Evolutionary conservation across 2,113 vertebrate species (phyloP), one percentile per base, ranked within the genome.

Genomic region (Gila orcuttii): DNA sequence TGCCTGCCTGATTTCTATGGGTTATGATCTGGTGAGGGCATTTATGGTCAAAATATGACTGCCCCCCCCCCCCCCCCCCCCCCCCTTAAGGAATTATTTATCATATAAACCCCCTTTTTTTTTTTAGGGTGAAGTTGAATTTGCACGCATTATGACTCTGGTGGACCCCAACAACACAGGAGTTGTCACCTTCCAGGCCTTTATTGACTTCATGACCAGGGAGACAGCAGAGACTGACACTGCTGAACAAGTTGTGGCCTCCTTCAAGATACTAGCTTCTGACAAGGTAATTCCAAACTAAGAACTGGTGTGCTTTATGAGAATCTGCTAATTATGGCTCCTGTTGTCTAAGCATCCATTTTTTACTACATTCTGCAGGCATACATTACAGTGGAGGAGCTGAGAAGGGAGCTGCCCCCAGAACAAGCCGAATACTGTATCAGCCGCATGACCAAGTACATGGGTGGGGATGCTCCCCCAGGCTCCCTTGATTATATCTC

Each of bases 191-290:
- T 97, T 97, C 96, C 97, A 97, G 91, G 96, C 97, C 84, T 97
- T 97, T 91, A 97, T 97, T 21, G 97, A 97, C 94, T 97, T 97
- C 92, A 97, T 97, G 97, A 97, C 97, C 85, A 95, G 96, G 23
- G 97, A 97, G 93, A 97, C 96, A 0, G 96, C 96, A 0, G 96
- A 97, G 92, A 97, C 96, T 0, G 97, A 97, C 93, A 97, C 96
- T 0, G 95, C 96, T 1, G 97, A 97, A 50, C 97, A 97, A 81
- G 97, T 97, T 83, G 94, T 97, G 92, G 96, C 97, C 84, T 97
- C 96, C 88, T 96, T 96, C 93, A 97, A 96, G 95, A 97, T 97
- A 83, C 92, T 97, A 91, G 97, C 96, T 1, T 96, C 96, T 87
- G 96, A 97, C 91, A 97, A 97, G 95, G 97, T 96, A 55, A 75